Evolutionary conservation across 53 echinoderm and acorn worm species (phyloP), one percentile per base, ranked within the genome.

Genomic region (Crossaster papposus): DNA sequence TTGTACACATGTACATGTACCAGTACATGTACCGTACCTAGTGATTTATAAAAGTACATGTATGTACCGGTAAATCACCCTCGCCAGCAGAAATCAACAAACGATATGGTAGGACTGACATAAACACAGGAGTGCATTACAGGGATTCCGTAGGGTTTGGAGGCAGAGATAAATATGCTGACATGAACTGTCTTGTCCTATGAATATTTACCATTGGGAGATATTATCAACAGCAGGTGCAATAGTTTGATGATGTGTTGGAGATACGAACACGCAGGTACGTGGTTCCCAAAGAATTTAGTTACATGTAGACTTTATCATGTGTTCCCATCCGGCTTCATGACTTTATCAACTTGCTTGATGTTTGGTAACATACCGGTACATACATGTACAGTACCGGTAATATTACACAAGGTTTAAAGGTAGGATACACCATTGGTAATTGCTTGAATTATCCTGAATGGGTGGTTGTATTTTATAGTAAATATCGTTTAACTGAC

Each of bases 181-280:
- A 32, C 33, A 22, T n/a, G 65, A 70, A 50, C 51, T 52, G 79
- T 52, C 51, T 68, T 83, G 83, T 83, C 68, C 23, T 22, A 83
- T 70, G 83, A 70, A 68, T 81, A 58, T 83, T 65, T 65, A 83
- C 70, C 83, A 68, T 14, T 37, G 44, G 23, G 35, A 83, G 36
- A 83, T 35, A n/a, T n/a, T n/a, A 34, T 65, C 29, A 24, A 24
- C n/a, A 70, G 83, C 83, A 83, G 83, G 83, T 83, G 83, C 68
- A 83, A 8, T 74, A 14, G 20, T 17, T 20, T 33, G 75, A 74
- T 74, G 68, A 74, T 35, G 36, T 14, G 36, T 74, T 13, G 74
- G 31, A 32, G 74, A 36, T 20, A 12, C 4, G 34, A n/a, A 10
- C 12, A 58, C 2, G 58, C 2, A n/a, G 17, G 58, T 58, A 58